phyloP scores from a whole-genome alignment of 2,113 vertebrate genomes.

The Colinus virginianus region DNA sequence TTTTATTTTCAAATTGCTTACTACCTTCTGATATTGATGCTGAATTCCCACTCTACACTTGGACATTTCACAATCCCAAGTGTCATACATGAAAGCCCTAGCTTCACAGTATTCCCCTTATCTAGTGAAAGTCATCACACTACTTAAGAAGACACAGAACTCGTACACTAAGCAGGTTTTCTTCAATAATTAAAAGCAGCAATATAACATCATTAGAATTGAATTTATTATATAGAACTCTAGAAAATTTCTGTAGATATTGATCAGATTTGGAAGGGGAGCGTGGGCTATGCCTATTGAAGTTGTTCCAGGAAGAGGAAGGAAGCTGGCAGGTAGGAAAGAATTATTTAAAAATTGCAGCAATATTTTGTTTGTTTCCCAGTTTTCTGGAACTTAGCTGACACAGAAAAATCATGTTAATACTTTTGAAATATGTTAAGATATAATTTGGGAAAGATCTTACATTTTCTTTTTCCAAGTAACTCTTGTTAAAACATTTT shows the following conservation, averaged over 20 bases:
- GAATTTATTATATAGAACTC: neutral
- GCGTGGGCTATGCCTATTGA: neutral
- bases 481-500: neutral
- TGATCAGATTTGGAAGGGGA: neutral
- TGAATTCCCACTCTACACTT: neutral
- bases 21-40: neutral
- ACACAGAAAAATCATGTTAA: neutral
- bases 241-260: neutral
- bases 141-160: neutral
- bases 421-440: neutral
- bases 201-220: neutral
- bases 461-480: neutral
- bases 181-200: neutral
- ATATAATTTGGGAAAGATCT: neutral
- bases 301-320: neutral
- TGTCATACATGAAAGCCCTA: neutral
- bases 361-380: neutral
- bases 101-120: neutral
- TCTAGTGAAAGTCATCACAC: neutral
- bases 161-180: neutral
- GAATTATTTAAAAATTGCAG: neutral
- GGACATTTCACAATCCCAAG: neutral
- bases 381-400: neutral
- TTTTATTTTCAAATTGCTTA: neutral
- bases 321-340: neutral